A percentile compares a stretch with the other conserved stretches of the same genome.
Conservation (phyloP, 2,797 vertebrate genomes). For the Dryobates pubescens region DNA sequence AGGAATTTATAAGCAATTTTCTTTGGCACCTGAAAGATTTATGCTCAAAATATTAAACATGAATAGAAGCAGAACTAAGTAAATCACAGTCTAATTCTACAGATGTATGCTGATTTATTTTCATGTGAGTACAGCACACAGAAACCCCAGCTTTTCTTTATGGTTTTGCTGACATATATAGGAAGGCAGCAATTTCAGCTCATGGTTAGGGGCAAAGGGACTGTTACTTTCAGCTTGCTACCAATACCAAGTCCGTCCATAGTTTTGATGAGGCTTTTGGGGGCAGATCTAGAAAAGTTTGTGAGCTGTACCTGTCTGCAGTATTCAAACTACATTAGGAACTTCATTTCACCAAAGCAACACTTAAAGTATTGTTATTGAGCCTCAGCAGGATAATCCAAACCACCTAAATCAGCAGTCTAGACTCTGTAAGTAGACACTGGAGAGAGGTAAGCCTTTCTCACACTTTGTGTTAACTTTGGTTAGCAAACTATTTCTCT, state of each 20-base stretch:
- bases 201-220: background rate
- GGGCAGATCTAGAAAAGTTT: slow-evolving; percentile 13
- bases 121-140: background rate
- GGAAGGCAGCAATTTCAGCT: background rate
- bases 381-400: slow-evolving; percentile 19
- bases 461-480: background rate
- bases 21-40: slow-evolving; percentile 44
- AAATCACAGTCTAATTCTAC: slow-evolving; percentile 14
- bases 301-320: background rate
- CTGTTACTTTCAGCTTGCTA: background rate
- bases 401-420: slow-evolving; percentile 44
- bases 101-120: slow-evolving; percentile 10
- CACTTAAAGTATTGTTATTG: background rate
- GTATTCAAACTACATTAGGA: slow-evolving; percentile 12
- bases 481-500: slow-evolving; percentile 21
- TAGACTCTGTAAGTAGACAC: background rate
- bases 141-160: background rate
- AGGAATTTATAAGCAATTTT: slow-evolving; percentile 41
- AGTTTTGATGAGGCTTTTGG: slow-evolving; percentile 17
- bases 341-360: slow-evolving; percentile 12
- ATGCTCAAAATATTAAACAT: slow-evolving; percentile 50
- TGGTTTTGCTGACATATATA: background rate
- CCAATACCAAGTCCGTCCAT: background rate
- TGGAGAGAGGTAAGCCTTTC: background rate
- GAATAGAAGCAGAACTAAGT: slow-evolving; percentile 35